Evolutionary conservation across 2,113 vertebrate genomes (phyloP), one percentile per base, ranked within the genome.

Genomic region (Hydrochoerus hydrochaeris): DNA sequence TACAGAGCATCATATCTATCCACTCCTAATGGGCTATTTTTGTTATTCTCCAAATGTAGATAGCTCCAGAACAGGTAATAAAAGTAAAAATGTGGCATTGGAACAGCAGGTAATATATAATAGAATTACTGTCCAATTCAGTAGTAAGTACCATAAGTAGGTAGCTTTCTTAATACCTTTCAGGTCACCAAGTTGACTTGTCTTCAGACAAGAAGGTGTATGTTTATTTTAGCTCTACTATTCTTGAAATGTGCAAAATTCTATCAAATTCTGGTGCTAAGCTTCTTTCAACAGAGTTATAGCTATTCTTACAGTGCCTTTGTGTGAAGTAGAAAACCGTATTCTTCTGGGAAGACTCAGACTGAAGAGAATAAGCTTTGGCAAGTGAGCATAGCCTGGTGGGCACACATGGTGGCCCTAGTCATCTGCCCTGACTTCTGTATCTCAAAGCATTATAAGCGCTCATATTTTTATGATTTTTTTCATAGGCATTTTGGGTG

Each of bases 401-500:
- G 44, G 91, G 82, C 38, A 73, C 57, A 75, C 1, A 16, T 4
- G 2, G 10, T 81, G n/a, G 67, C 14, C 30, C 32, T 41, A 4
- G 11, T 52, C 38, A 30, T 67, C 26, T 90, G 75, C 62, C 80
- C 38, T 95, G 62, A 12, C 5, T 95, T 83, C 67, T 80, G 73
- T 35, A 41, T 28, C 54, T 26, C 4, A 65, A 58, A 52, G 24
- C 93, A 57, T 82, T 80, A 46, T 65, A 9, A 95, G 28, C 88
- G 57, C 35, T 93, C 44, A 41, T 90, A 46, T 57, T 87, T 97
- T 93, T 46, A 67, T 73, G 22, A 86, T 73, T 92, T 95, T 92
- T 95, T 96, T 95, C 63, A 60, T 54, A 87, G 75, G 17, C 22
- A 90, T 83, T 93, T 91, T 83, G 32, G 60, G 86, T 83, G 87